Base-by-base conservation (phyloP, 2,888 invertebrate species). In the Drosophila acutilabella region DNA sequence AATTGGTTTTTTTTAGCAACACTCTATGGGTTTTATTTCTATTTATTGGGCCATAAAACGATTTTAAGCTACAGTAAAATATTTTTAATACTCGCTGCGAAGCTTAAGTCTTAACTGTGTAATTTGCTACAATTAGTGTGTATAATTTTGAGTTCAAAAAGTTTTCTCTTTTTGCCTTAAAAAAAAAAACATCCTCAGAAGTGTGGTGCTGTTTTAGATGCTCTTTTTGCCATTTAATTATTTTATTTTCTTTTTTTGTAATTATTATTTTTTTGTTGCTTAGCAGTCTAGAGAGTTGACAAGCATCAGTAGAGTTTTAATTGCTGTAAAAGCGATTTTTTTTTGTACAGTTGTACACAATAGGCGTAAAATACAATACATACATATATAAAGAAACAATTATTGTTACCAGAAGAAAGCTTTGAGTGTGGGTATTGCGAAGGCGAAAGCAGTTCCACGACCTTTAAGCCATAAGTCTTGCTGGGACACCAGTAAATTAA, bases 371-470 rank as follows among this genome's bases (percentile, higher is more conserved):
- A 65, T 73, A 77, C 75, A 68, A 64, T 77, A 76, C 47, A 75
- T 54, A 64, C 18, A 50, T 65, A 73, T 89, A 88, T 83, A 89
- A 89, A 89, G 83, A 89, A 84, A 82, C 82, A 79, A 90, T 90
- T 90, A 90, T 90, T 89, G 87, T 88, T 87, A 87, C 87, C 83
- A 83, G 87, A 77, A 82, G 77, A 87, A 82, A 88, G 86, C 87
- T 82, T 84, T 88, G 47, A 71, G 79, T 74, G 74, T 77, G 71
- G 62, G 59, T 71, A 65, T 57, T 65, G 74, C 66, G 52, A 74
- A 74, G 74, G 74, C 74, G 48, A 74, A 58, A 59, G 62, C 71
- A 60, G 71, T 56, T 16, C 50, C 59, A 62, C 74, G 62, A 73
- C 33, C 61, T 16, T 36, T 40, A 30, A 47, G 44, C 60, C 52